Evolutionary conservation across 2,797 vertebrate genomes (phyloP), one percentile per base, ranked within the genome.

Genomic region (Alfaro cultratus): DNA sequence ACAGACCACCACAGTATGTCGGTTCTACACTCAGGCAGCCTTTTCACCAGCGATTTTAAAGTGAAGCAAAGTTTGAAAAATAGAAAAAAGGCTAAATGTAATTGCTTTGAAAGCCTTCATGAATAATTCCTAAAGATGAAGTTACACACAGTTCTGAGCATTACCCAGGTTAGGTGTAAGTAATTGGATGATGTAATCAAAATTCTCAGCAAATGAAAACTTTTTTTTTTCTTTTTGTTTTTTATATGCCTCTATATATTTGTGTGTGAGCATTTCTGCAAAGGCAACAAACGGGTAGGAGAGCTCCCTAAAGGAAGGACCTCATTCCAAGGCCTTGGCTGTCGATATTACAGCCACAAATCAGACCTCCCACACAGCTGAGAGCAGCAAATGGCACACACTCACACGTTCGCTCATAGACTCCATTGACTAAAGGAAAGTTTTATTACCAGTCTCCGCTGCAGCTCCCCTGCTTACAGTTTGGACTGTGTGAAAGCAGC

Each of bases 281-380:
- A 70, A 49, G 77, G 60, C 71, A 76, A 8, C 49, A 34, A 85
- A 87, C 80, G 75, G 83, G 83, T 90, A 82, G 78, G 79, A 92
- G 77, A 80, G 85, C 84, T 94, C 93, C 93, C 93, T 78, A 73
- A 93, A 93, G 91, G 82, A 91, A 91, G 91, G 89, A 93, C 85
- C 91, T 92, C 85, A 93, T 94, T 93, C 78, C 88, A 81, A 87
- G 84, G 78, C 85, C 88, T 79, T 82, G 81, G 81, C 84, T 92
- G 91, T 94, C 82, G 89, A 93, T 95, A 95, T 94, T 95, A 89
- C 90, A 79, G 91, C 93, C 88, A 94, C 94, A 95, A 95, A 95
- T 95, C 94, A 95, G 89, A 88, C 87, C 89, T 94, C 88, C 88
- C 89, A 90, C 89, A 87, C 86, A 46, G 77, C 90, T 88, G 87